These are phyloP conservation scores for Trimorus sp. DNA, from an alignment of 2,888 invertebrate genomes.

Conservation along the genomic window DNA sequence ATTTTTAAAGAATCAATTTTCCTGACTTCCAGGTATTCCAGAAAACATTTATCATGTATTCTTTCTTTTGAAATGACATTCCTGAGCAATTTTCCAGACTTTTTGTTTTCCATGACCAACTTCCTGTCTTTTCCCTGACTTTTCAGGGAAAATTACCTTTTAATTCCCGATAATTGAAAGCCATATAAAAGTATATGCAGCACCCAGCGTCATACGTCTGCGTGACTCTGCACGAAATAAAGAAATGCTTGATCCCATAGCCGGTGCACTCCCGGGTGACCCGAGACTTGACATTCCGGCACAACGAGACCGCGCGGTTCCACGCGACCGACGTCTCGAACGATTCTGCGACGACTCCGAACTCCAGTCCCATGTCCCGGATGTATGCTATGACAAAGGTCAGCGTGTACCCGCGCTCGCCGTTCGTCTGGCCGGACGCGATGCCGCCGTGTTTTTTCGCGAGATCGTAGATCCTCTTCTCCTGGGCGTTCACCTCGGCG, in stretches of 20 bases:
- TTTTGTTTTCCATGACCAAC: too few species aligned
- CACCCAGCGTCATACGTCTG: constrained; percentile 99
- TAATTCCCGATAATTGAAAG: constrained; percentile 86
- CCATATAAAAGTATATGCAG: constrained; percentile 97
- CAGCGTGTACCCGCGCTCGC: constrained; percentile 96
- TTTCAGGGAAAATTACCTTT: constrained; percentile 67
- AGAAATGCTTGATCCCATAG: constrained; percentile 84
- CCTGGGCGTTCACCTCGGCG: constrained; percentile 88
- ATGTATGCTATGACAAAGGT: constrained; percentile 99
- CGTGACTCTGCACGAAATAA: constrained; percentile 93
- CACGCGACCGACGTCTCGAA: constrained; percentile 99
- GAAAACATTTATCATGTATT: too few species aligned
- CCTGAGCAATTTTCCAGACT: too few species aligned
- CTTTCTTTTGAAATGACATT: too few species aligned
- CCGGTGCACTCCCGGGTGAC: constrained; percentile 86
- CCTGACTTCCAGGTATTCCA: too few species aligned
- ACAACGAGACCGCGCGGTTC: constrained; percentile 92
- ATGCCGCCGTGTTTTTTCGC: constrained; percentile 90
- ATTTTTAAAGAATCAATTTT: too few species aligned
- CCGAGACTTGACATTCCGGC: constrained; percentile 93
- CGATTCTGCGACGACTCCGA: constrained; percentile 95
- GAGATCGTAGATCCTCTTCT: constrained; percentile 90
- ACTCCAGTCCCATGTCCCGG: constrained; percentile 94
- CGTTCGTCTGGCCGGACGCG: constrained; percentile 96
- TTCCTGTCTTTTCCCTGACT: too few species aligned